Evolutionary conservation across 92 coral and sea anemone genomes (phyloP).

Genomic region (Umimayanthus kanabou): DNA sequence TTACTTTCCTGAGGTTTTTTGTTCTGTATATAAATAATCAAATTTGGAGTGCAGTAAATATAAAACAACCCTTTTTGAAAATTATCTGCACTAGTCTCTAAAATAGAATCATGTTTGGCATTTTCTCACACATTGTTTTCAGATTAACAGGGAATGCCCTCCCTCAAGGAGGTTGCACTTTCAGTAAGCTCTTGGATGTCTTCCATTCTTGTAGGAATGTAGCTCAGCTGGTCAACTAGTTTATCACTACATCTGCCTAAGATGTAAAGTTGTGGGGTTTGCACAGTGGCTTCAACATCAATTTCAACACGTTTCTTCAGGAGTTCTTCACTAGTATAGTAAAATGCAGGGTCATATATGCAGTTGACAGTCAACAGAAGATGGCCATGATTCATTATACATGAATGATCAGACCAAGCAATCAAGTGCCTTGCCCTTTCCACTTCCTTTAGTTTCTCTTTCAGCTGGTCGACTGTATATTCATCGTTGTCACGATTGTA

Average conservation of each 20-base stretch:
- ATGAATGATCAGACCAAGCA: conserved; percentile 43
- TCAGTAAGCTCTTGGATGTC: conserved; percentile 35
- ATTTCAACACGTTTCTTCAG: conserved; percentile 19
- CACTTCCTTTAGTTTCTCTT: conserved; percentile 15
- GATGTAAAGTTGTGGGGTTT: conserved; percentile 63
- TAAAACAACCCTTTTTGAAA: too few species aligned
- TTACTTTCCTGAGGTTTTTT: too few species aligned
- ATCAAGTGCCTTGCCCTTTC: conserved; percentile 40
- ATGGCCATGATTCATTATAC: conserved; percentile 40
- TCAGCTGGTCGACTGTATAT: background rate
- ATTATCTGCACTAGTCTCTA: too few species aligned
- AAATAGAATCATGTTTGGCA: too few species aligned
- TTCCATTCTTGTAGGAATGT: conserved; percentile 49
- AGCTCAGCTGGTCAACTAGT: conserved; percentile 53
- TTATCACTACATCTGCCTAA: conserved; percentile 50
- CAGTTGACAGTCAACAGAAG: conserved; percentile 34
- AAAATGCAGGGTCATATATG: conserved; percentile 44
- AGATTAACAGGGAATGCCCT: too few species aligned
- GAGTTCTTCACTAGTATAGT: conserved; percentile 21
- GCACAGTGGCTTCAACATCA: conserved; percentile 57
- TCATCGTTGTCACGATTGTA: background rate
- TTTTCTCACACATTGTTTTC: too few species aligned
- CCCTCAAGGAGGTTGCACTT: too few species aligned
- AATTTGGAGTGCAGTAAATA: too few species aligned
- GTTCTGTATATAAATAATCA: too few species aligned